These are phyloP conservation scores for Ylistrum balloti DNA, from an alignment of 1,140 invertebrate genomes.

Conservation along the genomic window DNA sequence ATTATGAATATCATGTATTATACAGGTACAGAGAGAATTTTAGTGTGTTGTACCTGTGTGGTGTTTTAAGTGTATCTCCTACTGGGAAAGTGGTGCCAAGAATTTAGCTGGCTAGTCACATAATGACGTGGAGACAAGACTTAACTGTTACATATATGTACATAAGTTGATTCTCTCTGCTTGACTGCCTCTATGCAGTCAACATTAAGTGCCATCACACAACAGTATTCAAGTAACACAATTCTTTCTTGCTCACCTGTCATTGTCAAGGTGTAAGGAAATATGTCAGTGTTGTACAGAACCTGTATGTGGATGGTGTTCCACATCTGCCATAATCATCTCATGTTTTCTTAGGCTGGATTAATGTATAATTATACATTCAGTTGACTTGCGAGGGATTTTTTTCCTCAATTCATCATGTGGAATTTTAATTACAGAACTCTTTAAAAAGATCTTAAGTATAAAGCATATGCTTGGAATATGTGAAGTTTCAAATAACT, in stretches of 20 bases:
- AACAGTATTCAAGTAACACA: conserved; percentile 20
- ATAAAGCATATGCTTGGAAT: neutral
- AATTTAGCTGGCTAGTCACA: too few species aligned
- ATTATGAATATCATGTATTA: conserved; percentile 26
- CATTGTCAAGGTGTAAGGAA: conserved; percentile 27
- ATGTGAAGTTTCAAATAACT: neutral
- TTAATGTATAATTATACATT: neutral
- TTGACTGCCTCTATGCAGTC: neutral
- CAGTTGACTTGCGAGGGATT: neutral
- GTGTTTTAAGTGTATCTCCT: neutral
- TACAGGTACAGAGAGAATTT: neutral
- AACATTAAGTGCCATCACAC: conserved; percentile 19
- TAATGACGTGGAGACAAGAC: neutral
- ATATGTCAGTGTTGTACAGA: neutral
- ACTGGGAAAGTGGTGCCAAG: neutral
- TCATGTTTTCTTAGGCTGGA: neutral
- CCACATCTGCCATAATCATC: neutral
- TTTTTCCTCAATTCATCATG: neutral
- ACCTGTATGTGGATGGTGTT: neutral
- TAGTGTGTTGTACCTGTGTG: neutral
- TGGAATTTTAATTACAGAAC: neutral
- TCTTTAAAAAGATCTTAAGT: neutral
- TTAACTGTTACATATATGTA: neutral
- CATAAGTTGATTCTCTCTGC: neutral
- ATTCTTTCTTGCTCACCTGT: conserved; percentile 26